A percentile compares a stretch with the other conserved stretches of the same genome.
phyloP scores from a whole-genome alignment of 2,113 vertebrate species.

The Tragulus kanchil region DNA sequence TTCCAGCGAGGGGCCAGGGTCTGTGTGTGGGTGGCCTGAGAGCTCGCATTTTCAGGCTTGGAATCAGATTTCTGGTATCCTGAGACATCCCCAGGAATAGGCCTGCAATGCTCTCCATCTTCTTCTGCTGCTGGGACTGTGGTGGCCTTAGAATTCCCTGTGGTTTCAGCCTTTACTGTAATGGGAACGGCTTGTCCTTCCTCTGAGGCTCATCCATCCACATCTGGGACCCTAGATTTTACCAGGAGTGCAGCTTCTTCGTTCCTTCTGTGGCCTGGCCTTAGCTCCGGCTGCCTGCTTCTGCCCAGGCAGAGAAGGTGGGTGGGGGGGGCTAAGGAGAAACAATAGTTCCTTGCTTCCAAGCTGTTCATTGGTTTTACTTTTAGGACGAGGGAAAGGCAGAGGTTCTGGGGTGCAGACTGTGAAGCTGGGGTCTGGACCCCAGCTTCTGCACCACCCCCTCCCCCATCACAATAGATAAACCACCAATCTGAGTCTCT shows the following conservation, averaged over 20 bases:
- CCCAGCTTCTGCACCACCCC: background rate
- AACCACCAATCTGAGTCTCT: background rate
- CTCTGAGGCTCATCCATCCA: background rate
- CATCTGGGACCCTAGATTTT: background rate
- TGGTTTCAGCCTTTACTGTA: background rate
- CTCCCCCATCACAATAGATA: background rate
- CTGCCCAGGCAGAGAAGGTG: background rate
- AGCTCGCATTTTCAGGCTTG: background rate
- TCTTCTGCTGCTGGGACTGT: background rate
- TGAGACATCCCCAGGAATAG: background rate
- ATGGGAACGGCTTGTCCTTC: background rate
- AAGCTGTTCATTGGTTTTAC: background rate
- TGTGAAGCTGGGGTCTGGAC: background rate
- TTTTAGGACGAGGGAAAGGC: conserved; percentile 4
- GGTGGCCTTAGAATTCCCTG: background rate
- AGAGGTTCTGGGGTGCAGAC: background rate
- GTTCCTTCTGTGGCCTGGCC: background rate
- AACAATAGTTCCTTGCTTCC: background rate
- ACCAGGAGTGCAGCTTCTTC: too few species aligned
- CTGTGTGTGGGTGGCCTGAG: background rate
- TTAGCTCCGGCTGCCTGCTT: background rate
- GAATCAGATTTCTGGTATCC: background rate
- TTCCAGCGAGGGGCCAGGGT: background rate
- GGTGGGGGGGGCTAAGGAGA: background rate
- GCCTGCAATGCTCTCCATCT: background rate